Evolutionary conservation across 2,113 vertebrate genomes (phyloP), one percentile per base, ranked within the genome.

Genomic region (Leuciscus idus): DNA sequence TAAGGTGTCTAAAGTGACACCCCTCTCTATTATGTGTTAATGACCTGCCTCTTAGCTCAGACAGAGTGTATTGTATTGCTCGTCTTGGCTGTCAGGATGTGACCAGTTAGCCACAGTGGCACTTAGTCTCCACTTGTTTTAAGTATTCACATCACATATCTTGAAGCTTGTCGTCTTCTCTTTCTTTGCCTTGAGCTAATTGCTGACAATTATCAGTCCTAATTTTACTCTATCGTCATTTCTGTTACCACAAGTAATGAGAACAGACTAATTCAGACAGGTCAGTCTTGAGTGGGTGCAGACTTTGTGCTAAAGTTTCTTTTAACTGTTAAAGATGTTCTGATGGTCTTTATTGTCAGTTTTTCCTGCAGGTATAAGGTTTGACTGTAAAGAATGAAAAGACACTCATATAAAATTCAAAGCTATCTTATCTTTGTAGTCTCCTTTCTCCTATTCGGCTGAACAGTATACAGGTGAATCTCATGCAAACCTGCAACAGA

Each of bases 11-110:
- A 73, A 82, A 78, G 79, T 86, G 87, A 81, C 76, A 85, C 86
- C 82, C 84, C 48, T 68, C 80, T 86, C 72, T 86, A 87, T 90
- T 91, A 89, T 87, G 61, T 76, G 70, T 78, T 88, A 89, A 90
- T 90, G 84, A 87, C 87, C 70, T 85, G 88, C n/a, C 78, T 87
- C 84, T 87, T 88, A 88, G 64, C 86, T 75, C 28, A 88, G 88
- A 91, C 68, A 52, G 87, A 50, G 52, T 55, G 79, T 80, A 87
- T 88, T 91, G 75, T 89, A 82, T 55, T 76, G 74, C 28, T 61
- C 84, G 82, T 77, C 81, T 62, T 83, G 55, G 84, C 84, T 80
- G 83, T 85, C 88, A 90, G 50, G 33, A 62, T 70, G 39, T 59
- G 85, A 46, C 84, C 81, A 85, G 85, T 91, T 87, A 85, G 50